Conservation (phyloP, 2,797 vertebrate species). For the Sciurus carolinensis region DNA sequence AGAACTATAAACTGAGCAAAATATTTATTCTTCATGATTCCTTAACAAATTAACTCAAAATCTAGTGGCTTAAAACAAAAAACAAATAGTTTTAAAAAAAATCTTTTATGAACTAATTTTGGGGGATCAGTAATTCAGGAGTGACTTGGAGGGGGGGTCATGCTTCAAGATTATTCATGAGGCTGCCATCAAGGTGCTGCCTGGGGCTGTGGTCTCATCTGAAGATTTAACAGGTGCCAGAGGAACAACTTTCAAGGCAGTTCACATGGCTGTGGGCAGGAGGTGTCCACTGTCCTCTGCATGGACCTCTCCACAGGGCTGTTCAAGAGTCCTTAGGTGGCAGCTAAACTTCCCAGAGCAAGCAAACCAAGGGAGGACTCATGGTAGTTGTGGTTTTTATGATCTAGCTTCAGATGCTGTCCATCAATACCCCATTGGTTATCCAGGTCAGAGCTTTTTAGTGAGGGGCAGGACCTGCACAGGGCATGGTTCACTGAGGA, state of each 20-base stretch:
- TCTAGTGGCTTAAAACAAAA: not conserved
- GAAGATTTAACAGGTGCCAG: not conserved
- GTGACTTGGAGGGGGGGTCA: not conserved
- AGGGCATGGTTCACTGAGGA: not conserved
- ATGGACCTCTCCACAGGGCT: not conserved
- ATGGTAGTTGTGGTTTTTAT: not conserved
- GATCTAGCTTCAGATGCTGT: not conserved
- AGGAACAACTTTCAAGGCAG: not conserved
- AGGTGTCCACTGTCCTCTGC: too few relatives aligned
- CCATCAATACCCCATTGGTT: not conserved
- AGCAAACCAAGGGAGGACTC: too few relatives aligned
- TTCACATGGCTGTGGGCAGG: not conserved
- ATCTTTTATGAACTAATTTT: not conserved
- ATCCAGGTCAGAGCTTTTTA: not conserved
- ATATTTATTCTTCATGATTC: not conserved
- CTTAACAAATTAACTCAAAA: not conserved
- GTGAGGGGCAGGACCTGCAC: not conserved
- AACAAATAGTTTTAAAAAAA: not conserved
- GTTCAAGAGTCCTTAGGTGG: too few relatives aligned
- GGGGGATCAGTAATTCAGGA: not conserved
- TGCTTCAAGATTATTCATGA: not conserved
- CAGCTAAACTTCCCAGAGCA: too few relatives aligned
- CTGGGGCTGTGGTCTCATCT: too few relatives aligned
- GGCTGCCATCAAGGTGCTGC: not conserved
- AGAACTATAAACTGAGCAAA: not conserved